phyloP scores from a whole-genome alignment of 2,888 invertebrate genomes.

The Steinernema hermaphroditum region DNA sequence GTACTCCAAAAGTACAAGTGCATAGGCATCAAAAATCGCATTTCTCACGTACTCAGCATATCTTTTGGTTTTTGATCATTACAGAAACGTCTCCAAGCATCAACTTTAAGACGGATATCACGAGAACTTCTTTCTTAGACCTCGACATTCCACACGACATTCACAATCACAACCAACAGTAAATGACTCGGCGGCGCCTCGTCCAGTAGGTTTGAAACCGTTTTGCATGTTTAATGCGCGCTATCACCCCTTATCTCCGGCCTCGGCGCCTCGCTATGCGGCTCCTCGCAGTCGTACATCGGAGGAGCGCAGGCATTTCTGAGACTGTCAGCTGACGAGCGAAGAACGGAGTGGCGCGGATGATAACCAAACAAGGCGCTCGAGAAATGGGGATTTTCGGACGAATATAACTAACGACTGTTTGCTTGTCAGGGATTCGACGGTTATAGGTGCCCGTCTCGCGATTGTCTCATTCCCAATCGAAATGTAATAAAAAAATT shows the following conservation, averaged over 20 bases:
- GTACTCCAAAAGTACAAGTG: too few species aligned
- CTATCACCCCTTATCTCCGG: slow-evolving; percentile 5
- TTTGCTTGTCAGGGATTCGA: not conserved
- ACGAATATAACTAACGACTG: slow-evolving; percentile 26
- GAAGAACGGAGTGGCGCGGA: not conserved
- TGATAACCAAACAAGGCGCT: not conserved
- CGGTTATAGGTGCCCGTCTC: slow-evolving; percentile 14
- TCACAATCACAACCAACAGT: too few species aligned
- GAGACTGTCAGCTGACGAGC: slow-evolving; percentile 8
- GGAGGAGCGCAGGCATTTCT: not conserved
- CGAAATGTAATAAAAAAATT: too few species aligned
- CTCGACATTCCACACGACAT: too few species aligned
- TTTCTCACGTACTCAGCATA: too few species aligned
- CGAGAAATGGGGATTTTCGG: not conserved
- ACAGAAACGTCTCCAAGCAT: too few species aligned
- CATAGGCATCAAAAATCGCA: too few species aligned
- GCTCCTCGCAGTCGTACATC: not conserved
- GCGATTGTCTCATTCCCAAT: not conserved
- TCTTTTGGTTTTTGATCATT: too few species aligned
- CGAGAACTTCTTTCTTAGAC: too few species aligned
- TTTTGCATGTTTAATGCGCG: slow-evolving; percentile 23
- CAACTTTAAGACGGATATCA: too few species aligned
- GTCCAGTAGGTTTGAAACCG: slow-evolving; percentile 16
- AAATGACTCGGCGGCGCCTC: too few species aligned
- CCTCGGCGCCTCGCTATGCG: not conserved